Conservation (phyloP, 2,113 vertebrate species). For the Myocastor coypus region DNA sequence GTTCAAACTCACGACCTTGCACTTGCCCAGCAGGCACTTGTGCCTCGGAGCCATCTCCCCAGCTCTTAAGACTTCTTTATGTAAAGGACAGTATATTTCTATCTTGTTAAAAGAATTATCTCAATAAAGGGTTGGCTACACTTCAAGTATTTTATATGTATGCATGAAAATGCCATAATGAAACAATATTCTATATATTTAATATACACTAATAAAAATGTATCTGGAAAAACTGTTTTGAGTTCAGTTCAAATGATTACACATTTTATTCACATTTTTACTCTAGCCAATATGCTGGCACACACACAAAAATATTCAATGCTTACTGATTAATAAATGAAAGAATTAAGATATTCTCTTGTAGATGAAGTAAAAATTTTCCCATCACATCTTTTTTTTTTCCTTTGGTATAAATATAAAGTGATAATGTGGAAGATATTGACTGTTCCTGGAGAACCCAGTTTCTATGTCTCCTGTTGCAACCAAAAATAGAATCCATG, state of each 20-base stretch:
- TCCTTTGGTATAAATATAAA: neutral
- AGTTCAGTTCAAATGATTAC: conserved; percentile 9
- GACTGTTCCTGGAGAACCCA: neutral
- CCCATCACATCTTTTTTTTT: conserved; percentile 7
- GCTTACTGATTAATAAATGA: neutral
- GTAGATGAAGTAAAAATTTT: conserved; percentile 36
- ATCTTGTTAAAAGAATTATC: neutral
- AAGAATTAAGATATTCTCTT: neutral
- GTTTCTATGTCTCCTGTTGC: conserved; percentile 17
- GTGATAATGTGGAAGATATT: conserved; percentile 20
- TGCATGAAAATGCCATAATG: neutral
- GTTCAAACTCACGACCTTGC: no score
- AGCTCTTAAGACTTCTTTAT: neutral
- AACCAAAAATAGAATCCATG: neutral
- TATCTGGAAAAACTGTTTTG: neutral
- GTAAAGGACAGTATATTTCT: neutral
- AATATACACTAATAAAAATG: neutral
- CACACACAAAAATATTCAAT: conserved; percentile 13
- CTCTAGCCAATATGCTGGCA: neutral
- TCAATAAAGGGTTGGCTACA: neutral
- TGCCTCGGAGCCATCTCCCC: no score
- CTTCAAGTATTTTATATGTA: neutral
- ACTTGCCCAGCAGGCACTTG: no score
- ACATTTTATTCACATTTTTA: conserved; percentile 7
- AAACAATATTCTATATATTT: neutral